Evolutionary conservation across 2,888 invertebrate genomes (phyloP), one percentile per base, ranked within the genome.

Genomic region (Melolontha melolontha): DNA sequence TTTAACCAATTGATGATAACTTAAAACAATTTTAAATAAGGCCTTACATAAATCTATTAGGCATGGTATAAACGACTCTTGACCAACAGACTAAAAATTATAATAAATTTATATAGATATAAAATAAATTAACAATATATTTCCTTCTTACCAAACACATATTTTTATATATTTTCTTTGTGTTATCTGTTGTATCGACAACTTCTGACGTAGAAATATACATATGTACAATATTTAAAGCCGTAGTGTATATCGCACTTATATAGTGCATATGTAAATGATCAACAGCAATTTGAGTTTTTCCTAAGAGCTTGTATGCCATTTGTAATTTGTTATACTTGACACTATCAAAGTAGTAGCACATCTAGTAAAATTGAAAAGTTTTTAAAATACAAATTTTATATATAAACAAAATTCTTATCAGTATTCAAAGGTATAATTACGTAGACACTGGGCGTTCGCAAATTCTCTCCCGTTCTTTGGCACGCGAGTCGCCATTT

Each of bases 261-360:
- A 96, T 93, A 77, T 95, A 97, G 81, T 97, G 96, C 89, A 98
- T 96, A 75, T 96, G 95, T 8, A 98, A 83, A 80, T 97, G 96
- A 81, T 98, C 97, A 49, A 83, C 82, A 0, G 96, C 95, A 1
- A 92, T 91, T 83, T 96, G 91, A 0, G 94, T 94, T 83, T 98
- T 98, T 0, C 96, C 96, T 2, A 98, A 83, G 17, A 97, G 85
- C 42, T 89, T 88, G 79, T 97, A 98, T 0, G 98, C 98, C 73
- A 89, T 90, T 78, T 95, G 93, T 0, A 98, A 85, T 75, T 95
- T 92, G 8, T 89, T 87, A 79, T 97, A 98, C 5, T 91, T 90
- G 10, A 87, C 87, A 17, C 88, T 87, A 77, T 97, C 93, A 80
- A 95, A 96, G 74, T 89, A 89, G 65, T 88, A 88, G 77, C 89